Conservation (phyloP, 2,888 invertebrate species). For the Fabriciana adippe region DNA sequence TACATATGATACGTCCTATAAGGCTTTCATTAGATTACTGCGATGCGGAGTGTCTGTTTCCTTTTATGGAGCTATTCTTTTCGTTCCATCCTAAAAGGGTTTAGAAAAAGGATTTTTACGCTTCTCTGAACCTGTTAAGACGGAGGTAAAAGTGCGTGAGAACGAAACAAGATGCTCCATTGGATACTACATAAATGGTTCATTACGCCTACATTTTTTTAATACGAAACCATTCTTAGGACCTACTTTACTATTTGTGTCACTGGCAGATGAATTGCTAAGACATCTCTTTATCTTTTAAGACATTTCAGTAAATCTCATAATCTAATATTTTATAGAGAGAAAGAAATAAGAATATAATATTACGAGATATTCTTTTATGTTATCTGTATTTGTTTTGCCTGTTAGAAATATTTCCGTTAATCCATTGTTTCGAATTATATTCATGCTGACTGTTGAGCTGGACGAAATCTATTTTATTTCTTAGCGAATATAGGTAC, state of each 20-base stretch:
- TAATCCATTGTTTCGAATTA: not conserved
- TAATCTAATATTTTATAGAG: conserved; percentile 5
- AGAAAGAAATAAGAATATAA: not conserved
- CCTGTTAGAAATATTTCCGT: not conserved
- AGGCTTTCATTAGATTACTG: conserved; percentile 32
- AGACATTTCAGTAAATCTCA: conserved; percentile 8
- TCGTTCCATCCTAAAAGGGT: conserved; percentile 37
- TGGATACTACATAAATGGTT: conserved; percentile 60
- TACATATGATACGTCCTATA: conserved; percentile 6
- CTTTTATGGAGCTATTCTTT: conserved; percentile 32
- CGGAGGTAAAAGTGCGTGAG: conserved; percentile 61
- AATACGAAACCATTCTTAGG: conserved; percentile 42
- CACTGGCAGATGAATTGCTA: conserved; percentile 16
- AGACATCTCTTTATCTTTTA: conserved; percentile 5
- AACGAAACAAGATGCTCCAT: conserved; percentile 64
- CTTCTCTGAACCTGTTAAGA: conserved; percentile 49
- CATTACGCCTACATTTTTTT: conserved; percentile 54
- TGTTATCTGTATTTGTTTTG: not conserved
- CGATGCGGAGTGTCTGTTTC: conserved; percentile 18
- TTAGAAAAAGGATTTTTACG: conserved; percentile 52
- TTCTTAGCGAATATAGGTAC: too few relatives aligned
- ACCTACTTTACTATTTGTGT: conserved; percentile 23
- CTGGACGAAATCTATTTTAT: too few relatives aligned
- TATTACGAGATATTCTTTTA: not conserved
- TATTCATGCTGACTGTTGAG: too few relatives aligned